A percentile compares a stretch with the other conserved stretches of the same genome.
These are phyloP conservation scores for Paelopatides confundens DNA, from an alignment of 53 echinoderm and acorn worm genomes.

Conservation along the genomic window DNA sequence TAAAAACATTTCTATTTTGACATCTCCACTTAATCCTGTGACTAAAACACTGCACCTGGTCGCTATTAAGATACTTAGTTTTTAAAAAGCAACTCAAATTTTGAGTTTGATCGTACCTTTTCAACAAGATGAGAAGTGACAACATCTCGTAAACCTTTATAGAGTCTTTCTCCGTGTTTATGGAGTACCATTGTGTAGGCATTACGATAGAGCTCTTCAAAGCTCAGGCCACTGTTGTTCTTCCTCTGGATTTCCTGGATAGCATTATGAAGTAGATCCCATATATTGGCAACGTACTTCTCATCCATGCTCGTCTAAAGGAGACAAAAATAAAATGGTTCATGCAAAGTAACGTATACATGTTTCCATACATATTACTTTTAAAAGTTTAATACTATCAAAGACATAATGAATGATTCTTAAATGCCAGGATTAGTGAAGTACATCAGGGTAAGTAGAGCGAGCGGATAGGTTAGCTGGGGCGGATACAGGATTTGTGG, in stretches of 20 bases:
- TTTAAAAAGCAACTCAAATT: no score
- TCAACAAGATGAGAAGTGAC: conserved; percentile 95
- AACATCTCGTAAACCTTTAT: conserved; percentile 91
- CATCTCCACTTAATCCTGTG: no score
- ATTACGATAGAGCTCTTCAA: conserved; percentile 98
- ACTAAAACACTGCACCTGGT: no score
- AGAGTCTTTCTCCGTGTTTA: conserved; percentile 95
- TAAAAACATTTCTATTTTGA: no score
- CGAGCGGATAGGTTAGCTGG: no score
- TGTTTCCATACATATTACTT: background rate
- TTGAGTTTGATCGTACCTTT: no score
- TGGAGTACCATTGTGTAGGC: conserved; percentile 99
- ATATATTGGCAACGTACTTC: conserved; percentile 97
- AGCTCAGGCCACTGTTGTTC: conserved; percentile 99
- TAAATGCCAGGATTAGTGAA: no score
- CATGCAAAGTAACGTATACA: background rate
- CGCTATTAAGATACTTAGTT: no score
- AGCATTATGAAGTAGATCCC: conserved; percentile 95
- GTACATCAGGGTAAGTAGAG: no score
- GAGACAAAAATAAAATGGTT: background rate
- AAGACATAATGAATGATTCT: no score
- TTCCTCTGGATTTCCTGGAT: conserved; percentile 98
- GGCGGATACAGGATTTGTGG: no score
- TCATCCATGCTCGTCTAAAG: conserved; percentile 97
- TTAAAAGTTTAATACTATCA: no score